Base-by-base conservation (phyloP, 2,888 invertebrate species). In the Drosophila paramelanica region DNA sequence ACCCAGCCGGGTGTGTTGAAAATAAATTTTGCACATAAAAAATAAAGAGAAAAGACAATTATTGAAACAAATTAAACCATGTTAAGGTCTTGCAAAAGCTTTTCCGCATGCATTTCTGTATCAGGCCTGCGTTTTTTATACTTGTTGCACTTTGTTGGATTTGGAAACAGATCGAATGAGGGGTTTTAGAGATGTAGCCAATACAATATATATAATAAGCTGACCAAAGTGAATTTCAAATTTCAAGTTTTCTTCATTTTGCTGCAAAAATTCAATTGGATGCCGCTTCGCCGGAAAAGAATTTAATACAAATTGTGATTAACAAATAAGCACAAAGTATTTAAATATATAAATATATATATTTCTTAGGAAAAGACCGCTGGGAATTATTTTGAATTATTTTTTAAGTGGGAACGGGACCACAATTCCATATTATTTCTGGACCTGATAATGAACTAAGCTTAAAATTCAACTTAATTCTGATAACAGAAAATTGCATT, bases 41-140 rank as follows among this genome's bases (percentile, higher is more conserved):
- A 67, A 73, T 13, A 13, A 82, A 83, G 65, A 73, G 36, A 55
- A 52, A 73, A 89, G 80, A 81, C 78, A 89, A 89, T 89, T 81
- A 89, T 89, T 89, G 67, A 79, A 84, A 82, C 78, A 75, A 84
- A 84, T 84, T 74, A 84, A 73, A 87, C 52, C 59, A 81, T 69
- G 67, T 77, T 85, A 87, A 89, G 89, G 88, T 89, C 84, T 79
- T 11, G 59, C 55, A 43, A 79, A 74, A 61, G 64, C 81, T 87
- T 81, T 84, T 89, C 83, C 83, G 83, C 83, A 84, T 89, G 51
- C 50, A 53, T 49, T 38, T 23, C 3, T 23, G 23, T 59, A 27
- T 42, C 67, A 61, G 42, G 13, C 43, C 39, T 4, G 39, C 17
- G 17, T 45, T 36, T 20, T n/a, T 38, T 41, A 41, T 51, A 39